Evolutionary conservation across 2,797 vertebrate genomes (phyloP), one percentile per base, ranked within the genome.

Genomic region (Brachymystax lenok): DNA sequence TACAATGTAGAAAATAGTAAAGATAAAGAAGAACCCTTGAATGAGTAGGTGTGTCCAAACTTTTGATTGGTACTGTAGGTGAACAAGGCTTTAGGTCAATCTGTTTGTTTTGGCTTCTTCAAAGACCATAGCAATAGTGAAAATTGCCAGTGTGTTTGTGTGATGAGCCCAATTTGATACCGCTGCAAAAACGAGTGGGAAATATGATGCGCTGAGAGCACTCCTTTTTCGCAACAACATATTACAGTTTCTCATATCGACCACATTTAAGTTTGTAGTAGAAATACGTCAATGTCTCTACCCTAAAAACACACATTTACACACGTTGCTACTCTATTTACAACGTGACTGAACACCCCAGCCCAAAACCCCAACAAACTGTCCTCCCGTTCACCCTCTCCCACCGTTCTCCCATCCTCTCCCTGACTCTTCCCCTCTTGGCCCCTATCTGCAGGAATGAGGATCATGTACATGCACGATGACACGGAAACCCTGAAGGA

Each of bases 401-500:
- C 33, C 30, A 7, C 70, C 19, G 50, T 1, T 19, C 3, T 70
- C 52, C 0, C 68, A 33, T 21, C 4, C 70, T 67, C 52, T 77
- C 50, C 80, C n/a, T 0, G 5, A 74, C 51, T 28, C 46, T 74
- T 77, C 21, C 63, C 19, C 75, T 83, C 51, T 82, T 82, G n/a
- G 56, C 61, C 80, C 14, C 13, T 17, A 24, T 14, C 81, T 79
- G 76, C 86, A 97, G 96, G 95, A 90, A 89, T 95, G 93, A 94
- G 91, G 91, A 90, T 96, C 83, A 79, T 92, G 73, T 96, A 95
- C 87, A 88, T 95, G 89, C 96, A 97, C 82, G 95, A 97, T 86
- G 95, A 95, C 94, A 95, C 95, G 72, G 96, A 97, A 90, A 96
- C 93, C 90, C 94, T 93, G 88, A 87, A 95, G 94, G 97, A 97